Evolutionary conservation across 1,140 invertebrate genomes (phyloP).

Genomic region (Drosophila baimaii): DNA sequence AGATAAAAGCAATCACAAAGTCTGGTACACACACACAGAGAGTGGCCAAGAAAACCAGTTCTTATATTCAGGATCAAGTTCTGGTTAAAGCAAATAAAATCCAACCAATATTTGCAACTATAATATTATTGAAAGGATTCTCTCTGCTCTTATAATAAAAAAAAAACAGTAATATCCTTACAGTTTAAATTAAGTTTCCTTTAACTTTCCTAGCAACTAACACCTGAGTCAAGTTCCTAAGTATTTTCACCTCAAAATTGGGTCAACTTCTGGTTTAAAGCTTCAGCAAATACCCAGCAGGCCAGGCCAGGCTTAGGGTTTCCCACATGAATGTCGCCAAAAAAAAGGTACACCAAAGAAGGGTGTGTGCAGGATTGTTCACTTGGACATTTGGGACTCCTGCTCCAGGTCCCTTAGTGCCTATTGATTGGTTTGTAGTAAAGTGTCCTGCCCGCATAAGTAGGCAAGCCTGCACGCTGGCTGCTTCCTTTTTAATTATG

Average conservation of each 20-base stretch:
- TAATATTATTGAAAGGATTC: not conserved
- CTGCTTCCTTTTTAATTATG: constrained; percentile 48
- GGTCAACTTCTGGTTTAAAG: not conserved
- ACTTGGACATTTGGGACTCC: not conserved
- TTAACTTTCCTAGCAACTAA: not conserved
- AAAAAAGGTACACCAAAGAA: no score
- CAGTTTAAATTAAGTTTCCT: rapidly evolving
- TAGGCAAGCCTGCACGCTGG: constrained; percentile 18
- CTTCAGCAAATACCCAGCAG: not conserved
- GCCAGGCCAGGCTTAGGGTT: not conserved
- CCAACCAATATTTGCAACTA: not conserved
- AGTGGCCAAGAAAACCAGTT: not conserved
- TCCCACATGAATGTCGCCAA: not conserved
- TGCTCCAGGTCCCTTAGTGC: not conserved
- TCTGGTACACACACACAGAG: not conserved
- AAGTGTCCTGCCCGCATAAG: constrained; percentile 40
- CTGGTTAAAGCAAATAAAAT: not conserved
- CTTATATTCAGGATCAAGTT: not conserved
- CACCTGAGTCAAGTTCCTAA: not conserved
- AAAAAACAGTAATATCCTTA: not conserved
- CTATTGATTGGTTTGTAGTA: constrained; percentile 20
- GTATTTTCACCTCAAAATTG: not conserved
- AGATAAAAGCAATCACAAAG: not conserved
- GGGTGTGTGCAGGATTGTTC: not conserved
- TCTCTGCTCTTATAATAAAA: not conserved